Percentiles rank a stretch among this genome's conserved stretches.
Evolutionary conservation across 1,140 invertebrate species (phyloP).

Genomic region (Drosophila sechellia): DNA sequence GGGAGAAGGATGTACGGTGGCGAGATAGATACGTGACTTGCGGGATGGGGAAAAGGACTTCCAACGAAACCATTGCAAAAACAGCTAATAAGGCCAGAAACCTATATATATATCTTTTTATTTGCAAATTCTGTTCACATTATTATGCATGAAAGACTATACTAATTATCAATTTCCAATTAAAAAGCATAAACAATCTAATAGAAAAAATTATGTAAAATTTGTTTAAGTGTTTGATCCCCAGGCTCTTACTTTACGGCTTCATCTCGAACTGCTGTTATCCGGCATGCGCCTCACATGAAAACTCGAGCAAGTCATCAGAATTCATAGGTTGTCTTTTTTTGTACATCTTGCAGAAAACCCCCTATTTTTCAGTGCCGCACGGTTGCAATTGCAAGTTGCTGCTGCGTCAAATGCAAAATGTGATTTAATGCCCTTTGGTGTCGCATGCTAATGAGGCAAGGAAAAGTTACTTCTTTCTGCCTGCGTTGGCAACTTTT

Average conservation of each 20-base stretch:
- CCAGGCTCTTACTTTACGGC: conserved; percentile 9
- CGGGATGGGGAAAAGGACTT: background rate
- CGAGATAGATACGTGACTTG: conserved; percentile 17
- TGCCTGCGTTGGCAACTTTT: conserved; percentile 48
- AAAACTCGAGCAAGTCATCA: conserved; percentile 56
- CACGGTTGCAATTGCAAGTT: conserved; percentile 57
- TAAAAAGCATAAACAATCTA: no score
- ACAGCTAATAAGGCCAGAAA: background rate
- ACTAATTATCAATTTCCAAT: no score
- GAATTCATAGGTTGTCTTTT: conserved; percentile 48
- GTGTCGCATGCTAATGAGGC: conserved; percentile 60
- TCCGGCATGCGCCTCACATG: conserved; percentile 31
- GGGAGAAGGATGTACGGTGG: background rate
- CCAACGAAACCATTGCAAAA: background rate
- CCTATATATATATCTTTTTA: background rate
- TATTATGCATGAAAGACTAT: no score
- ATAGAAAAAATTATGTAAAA: no score
- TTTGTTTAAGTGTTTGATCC: background rate
- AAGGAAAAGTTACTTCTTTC: conserved; percentile 54
- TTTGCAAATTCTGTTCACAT: no score
- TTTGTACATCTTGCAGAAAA: conserved; percentile 38
- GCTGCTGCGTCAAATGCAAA: conserved; percentile 56
- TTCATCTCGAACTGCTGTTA: conserved; percentile 14
- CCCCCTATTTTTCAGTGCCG: conserved; percentile 2
- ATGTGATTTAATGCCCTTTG: conserved; percentile 62